A percentile compares a stretch with the other conserved stretches of the same genome.
These are phyloP conservation scores for Catharus fuscescens DNA, from an alignment of 2,113 vertebrate species.

Conservation along the genomic window DNA sequence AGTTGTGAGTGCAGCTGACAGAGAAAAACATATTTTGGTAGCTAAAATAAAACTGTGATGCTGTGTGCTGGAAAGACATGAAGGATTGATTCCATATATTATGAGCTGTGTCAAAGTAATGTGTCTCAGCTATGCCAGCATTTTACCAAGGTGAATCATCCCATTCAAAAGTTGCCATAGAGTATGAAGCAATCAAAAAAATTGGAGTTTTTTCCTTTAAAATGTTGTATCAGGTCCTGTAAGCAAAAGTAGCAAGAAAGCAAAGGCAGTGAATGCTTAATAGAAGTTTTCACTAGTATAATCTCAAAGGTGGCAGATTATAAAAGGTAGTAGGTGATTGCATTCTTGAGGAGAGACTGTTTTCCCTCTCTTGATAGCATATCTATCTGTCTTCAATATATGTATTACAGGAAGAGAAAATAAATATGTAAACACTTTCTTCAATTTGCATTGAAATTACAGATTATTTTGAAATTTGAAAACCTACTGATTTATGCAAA, in stretches of 20 bases:
- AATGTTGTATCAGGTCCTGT: background rate
- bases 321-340: background rate
- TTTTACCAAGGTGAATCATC: background rate
- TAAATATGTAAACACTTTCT: background rate
- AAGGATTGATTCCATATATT: background rate
- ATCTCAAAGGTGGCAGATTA: background rate
- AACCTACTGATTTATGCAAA: background rate
- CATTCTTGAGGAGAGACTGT: background rate
- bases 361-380: background rate
- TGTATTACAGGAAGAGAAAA: background rate
- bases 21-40: background rate
- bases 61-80: background rate
- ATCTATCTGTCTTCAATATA: background rate
- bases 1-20: background rate
- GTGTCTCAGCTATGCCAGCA: background rate
- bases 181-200: background rate
- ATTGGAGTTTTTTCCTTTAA: background rate
- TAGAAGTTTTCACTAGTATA: background rate
- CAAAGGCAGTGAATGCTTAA: background rate
- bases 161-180: background rate
- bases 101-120: background rate
- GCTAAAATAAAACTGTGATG: background rate
- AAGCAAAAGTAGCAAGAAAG: background rate
- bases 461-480: background rate
- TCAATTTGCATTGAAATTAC: conserved; percentile 8